A percentile compares a stretch with the other conserved stretches of the same genome.
Conservation (phyloP, 2,797 vertebrate genomes). For the Liasis olivaceus region DNA sequence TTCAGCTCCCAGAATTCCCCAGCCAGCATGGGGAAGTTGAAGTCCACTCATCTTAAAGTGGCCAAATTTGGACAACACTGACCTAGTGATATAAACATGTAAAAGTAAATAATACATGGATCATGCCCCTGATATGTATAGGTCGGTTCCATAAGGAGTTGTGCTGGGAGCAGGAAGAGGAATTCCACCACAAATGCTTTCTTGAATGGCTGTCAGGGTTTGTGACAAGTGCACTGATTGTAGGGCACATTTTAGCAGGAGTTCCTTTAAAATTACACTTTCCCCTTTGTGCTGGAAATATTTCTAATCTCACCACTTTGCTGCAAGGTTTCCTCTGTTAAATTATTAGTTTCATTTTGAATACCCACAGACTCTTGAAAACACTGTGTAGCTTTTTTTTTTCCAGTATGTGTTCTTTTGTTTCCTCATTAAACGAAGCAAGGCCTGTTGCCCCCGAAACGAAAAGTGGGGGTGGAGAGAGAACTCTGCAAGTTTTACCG, state of each 20-base stretch:
- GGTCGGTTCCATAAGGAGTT: not conserved
- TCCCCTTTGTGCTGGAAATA: constrained; percentile 4
- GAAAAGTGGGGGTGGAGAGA: constrained; percentile 30
- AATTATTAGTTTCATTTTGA: constrained; percentile 48
- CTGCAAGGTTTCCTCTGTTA: constrained; percentile 19
- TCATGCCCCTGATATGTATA: not conserved
- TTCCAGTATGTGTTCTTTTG: constrained; percentile 22
- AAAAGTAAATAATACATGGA: not conserved
- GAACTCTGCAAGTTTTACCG: constrained; percentile 43
- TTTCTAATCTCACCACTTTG: constrained; percentile 22
- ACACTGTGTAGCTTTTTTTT: constrained; percentile 24
- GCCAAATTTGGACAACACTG: no score
- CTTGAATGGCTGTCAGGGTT: not conserved
- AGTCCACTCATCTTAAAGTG: no score
- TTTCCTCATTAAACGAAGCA: constrained; percentile 38
- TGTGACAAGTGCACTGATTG: not conserved
- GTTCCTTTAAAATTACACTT: constrained; percentile 15
- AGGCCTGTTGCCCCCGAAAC: constrained; percentile 27
- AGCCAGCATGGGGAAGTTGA: no score
- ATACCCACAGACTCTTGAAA: constrained; percentile 41
- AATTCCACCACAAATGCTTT: no score
- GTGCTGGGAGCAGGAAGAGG: not conserved
- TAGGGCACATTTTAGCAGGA: not conserved
- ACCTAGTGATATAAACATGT: not conserved
- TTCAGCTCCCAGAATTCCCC: no score